Conservation (phyloP, 2,797 vertebrate genomes). For the Neomorphus geoffroyi region DNA sequence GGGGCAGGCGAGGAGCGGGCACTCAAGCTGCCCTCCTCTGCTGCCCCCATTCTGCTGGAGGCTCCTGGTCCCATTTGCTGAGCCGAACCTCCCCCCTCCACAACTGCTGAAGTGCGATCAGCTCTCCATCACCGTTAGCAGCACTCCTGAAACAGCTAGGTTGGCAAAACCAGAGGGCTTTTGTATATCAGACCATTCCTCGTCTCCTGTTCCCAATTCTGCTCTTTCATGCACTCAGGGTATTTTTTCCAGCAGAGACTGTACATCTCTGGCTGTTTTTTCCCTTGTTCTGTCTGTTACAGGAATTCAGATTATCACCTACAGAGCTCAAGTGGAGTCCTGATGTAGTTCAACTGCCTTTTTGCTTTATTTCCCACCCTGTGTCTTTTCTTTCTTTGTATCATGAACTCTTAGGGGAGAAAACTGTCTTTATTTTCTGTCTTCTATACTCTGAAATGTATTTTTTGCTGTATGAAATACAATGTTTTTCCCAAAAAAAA, state of each 20-base stretch:
- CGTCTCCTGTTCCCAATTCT: rapidly evolving
- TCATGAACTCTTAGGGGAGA: background rate
- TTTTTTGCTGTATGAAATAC: background rate
- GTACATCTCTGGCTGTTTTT: background rate
- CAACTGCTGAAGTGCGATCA: background rate
- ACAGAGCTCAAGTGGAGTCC: background rate
- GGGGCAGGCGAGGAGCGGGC: background rate
- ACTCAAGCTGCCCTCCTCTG: background rate
- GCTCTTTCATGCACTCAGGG: background rate
- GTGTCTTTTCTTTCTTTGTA: background rate
- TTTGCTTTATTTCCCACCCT: background rate
- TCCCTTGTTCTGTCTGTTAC: background rate
- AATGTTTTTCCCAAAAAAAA: background rate
- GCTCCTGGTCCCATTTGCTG: background rate
- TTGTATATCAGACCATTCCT: background rate
- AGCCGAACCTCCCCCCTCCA: rapidly evolving
- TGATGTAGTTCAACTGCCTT: background rate
- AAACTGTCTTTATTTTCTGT: background rate
- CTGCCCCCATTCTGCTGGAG: background rate
- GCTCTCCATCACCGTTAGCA: background rate
- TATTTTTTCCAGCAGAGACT: background rate
- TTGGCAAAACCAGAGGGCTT: background rate
- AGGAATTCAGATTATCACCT: background rate
- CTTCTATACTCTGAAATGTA: background rate
- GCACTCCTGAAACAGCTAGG: background rate